These are phyloP conservation scores for Helleia helle DNA, from an alignment of 2,888 invertebrate genomes.

Conservation along the genomic window DNA sequence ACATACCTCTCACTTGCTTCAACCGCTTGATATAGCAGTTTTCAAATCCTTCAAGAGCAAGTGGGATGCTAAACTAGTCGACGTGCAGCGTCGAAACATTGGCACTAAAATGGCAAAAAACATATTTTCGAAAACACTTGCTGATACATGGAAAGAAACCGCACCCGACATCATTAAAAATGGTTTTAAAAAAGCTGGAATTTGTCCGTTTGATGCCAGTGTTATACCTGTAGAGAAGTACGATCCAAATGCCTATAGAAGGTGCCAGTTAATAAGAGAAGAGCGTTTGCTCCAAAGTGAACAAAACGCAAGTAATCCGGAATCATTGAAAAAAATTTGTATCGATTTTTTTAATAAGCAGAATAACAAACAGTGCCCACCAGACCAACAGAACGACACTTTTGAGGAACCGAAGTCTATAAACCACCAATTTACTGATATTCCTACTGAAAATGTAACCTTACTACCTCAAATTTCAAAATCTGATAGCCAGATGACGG, in stretches of 20 bases:
- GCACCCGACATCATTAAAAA: conserved; percentile 16
- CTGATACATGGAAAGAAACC: conserved; percentile 8
- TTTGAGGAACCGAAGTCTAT: no score
- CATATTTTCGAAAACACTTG: conserved; percentile 7
- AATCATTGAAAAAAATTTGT: no score
- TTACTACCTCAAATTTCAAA: no score
- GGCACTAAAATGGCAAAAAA: conserved; percentile 21
- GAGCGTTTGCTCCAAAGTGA: not conserved
- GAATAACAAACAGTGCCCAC: no score
- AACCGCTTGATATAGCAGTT: conserved; percentile 28
- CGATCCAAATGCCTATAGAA: conserved; percentile 10
- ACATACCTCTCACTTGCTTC: conserved; percentile 27
- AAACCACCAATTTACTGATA: no score
- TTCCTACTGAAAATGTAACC: no score
- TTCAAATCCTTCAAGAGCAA: conserved; percentile 25
- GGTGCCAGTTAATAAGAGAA: conserved; percentile 5
- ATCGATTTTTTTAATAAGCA: no score
- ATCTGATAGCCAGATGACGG: no score
- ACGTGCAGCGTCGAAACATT: conserved; percentile 23
- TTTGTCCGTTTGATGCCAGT: conserved; percentile 13
- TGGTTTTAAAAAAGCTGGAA: conserved; percentile 22
- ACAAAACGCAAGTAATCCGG: no score
- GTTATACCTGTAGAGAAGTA: conserved; percentile 11
- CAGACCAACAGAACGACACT: no score
- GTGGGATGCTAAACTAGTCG: conserved; percentile 22